Evolutionary conservation across 1,140 invertebrate genomes (phyloP).

Genomic region (Drosophila nigromelanica): DNA sequence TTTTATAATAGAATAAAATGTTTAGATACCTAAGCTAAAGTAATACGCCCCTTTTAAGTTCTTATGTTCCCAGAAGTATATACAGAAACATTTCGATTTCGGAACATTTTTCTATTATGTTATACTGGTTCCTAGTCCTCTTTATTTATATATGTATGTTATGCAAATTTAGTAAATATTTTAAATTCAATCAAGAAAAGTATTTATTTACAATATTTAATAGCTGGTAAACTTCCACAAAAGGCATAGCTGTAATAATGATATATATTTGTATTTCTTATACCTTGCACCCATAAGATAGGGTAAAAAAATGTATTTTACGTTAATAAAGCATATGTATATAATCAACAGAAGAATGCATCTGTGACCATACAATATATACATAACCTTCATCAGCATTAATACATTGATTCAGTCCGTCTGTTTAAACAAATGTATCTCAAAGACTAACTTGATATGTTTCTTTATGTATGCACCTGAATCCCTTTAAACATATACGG

Average conservation of each 20-base stretch:
- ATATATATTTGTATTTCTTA: slow-evolving; percentile 46
- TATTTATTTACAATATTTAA: slow-evolving; percentile 75
- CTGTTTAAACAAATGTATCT: slow-evolving; percentile 1
- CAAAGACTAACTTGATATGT: not conserved
- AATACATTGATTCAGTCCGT: not conserved
- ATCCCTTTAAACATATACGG: not conserved
- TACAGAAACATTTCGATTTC: slow-evolving; percentile 13
- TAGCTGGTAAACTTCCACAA: slow-evolving; percentile 47
- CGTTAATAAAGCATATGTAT: slow-evolving; percentile 18
- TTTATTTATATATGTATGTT: slow-evolving; percentile 60
- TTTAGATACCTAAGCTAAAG: slow-evolving; percentile 1
- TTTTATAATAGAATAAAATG: slow-evolving; percentile 15
- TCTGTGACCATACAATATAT: slow-evolving; percentile 7
- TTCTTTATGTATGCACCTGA: not conserved
- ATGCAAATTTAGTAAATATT: slow-evolving; percentile 61
- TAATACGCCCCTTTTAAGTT: slow-evolving; percentile 8
- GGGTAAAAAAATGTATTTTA: slow-evolving; percentile 12
- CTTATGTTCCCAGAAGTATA: slow-evolving; percentile 8
- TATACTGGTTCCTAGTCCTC: slow-evolving; percentile 78
- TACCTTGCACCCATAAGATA: slow-evolving; percentile 10
- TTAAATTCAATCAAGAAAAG: slow-evolving; percentile 57
- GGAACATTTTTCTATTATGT: slow-evolving; percentile 59
- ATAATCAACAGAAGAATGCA: slow-evolving; percentile 1
- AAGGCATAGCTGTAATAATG: slow-evolving; percentile 39
- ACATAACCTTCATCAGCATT: not conserved